Evolutionary conservation across 2,113 vertebrate species (phyloP), one percentile per base, ranked within the genome.

Genomic region (Pyxicephalus adspersus): DNA sequence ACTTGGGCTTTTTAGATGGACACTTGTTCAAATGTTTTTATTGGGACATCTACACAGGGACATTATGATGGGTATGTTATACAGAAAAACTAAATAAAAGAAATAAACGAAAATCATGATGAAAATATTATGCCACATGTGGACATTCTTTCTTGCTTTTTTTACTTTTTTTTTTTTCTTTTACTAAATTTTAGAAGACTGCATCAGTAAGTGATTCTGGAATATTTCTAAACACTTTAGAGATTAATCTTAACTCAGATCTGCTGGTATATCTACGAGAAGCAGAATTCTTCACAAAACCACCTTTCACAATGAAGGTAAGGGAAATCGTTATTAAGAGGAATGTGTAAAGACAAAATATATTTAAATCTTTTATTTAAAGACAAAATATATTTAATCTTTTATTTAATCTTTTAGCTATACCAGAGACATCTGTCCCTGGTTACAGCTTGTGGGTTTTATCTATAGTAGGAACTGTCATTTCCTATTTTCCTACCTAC

Each of bases 241-340:
- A 83, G 38, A 26, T 83, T 31, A 83, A 83, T 51, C 77, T 76
- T 50, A 66, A 76, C 55, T 26, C 83, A 19, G 77, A 83, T 38
- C 55, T 83, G 26, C 66, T 80, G 2, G 58, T 57, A 3, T 68
- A 34, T 50, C 77, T 83, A 34, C 58, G 77, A 5, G 83, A 83
- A 54, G 83, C 77, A 25, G 34, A 63, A 5, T 80, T 75, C 61
- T 64, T 83, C 45, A 16, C 29, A 8, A 72, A 80, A 67, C 76
- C 70, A 28, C 83, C 83, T 20, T 80, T 83, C 34, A 55, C 26
- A 50, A 34, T 83, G 4, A 65, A 75, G 61, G 83, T 79, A 80
- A 60, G 51, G 16, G 0, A 22, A n/a, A n/a, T 7, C 20, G 4
- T n/a, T 58, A 5, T 58, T 58, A 0, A 64, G n/a, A 5, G 1